Evolutionary conservation across 2,888 invertebrate species (phyloP).

Genomic region (Cheilosia soror): DNA sequence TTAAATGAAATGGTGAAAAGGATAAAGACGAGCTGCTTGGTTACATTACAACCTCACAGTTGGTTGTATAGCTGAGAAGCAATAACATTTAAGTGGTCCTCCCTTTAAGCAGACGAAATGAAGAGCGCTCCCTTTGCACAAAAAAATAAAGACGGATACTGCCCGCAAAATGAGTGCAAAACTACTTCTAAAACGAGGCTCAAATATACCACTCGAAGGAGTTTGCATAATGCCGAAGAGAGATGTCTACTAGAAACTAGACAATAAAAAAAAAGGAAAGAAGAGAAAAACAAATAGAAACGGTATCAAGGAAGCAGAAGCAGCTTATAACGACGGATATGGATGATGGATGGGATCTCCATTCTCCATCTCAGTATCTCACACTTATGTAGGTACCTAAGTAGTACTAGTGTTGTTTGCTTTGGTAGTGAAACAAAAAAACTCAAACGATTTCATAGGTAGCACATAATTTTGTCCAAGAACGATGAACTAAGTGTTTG

Average conservation of each 20-base stretch:
- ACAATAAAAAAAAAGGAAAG: not conserved
- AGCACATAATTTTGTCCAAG: too few relatives aligned
- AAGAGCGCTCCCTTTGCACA: constrained; percentile 25
- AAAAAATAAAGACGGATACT: not conserved
- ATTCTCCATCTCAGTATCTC: not conserved
- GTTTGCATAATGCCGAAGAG: not conserved
- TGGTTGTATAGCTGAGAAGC: too few relatives aligned
- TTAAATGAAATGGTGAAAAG: not conserved
- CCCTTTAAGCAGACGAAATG: constrained; percentile 42
- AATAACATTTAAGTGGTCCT: constrained; percentile 60
- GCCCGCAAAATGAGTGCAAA: constrained; percentile 35
- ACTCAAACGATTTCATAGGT: too few relatives aligned
- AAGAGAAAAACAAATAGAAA: constrained; percentile 39
- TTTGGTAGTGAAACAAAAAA: too few relatives aligned
- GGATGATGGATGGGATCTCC: constrained; percentile 12
- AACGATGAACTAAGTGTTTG: too few relatives aligned
- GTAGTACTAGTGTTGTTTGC: not conserved
- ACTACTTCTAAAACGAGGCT: constrained; percentile 12
- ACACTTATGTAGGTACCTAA: not conserved
- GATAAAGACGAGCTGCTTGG: not conserved
- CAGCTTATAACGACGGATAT: constrained; percentile 2
- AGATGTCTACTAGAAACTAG: not conserved
- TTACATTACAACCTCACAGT: too few relatives aligned
- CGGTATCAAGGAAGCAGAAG: constrained; percentile 40
- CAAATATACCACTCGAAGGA: constrained; percentile 23